Conservation (phyloP, 1,140 invertebrate genomes). For the Drosophila orosa region DNA sequence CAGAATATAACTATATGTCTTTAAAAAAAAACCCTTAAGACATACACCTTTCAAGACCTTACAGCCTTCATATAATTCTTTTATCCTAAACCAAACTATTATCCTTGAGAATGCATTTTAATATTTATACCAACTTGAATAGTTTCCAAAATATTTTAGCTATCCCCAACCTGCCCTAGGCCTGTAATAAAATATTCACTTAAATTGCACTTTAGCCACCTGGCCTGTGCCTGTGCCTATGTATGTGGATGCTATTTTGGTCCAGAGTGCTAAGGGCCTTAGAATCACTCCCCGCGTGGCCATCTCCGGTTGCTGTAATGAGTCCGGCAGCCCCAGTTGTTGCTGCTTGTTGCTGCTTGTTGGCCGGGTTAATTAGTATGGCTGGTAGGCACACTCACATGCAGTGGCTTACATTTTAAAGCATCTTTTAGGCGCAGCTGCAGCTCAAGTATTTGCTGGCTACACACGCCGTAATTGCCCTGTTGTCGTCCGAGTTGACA, state of each 20-base stretch:
- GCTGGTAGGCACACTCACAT: conserved; percentile 7
- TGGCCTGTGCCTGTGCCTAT: neutral
- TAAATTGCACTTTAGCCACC: conserved; percentile 11
- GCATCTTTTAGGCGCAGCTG: conserved; percentile 75
- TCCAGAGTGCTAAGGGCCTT: conserved; percentile 4
- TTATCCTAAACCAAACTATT: neutral
- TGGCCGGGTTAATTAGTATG: conserved; percentile 63
- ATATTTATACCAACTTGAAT: conserved; percentile 11
- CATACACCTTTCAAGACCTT: neutral
- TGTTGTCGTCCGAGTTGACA: conserved; percentile 74
- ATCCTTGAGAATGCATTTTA: neutral
- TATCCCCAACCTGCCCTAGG: neutral
- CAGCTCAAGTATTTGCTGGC: conserved; percentile 64
- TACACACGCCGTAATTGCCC: conserved; percentile 66
- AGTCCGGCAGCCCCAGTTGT: conserved; percentile 40
- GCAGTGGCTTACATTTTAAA: conserved; percentile 58
- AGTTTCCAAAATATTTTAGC: neutral
- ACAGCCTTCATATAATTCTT: neutral
- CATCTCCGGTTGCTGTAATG: conserved; percentile 53
- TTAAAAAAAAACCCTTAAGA: too few species aligned
- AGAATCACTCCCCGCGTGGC: conserved; percentile 61
- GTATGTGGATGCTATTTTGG: conserved; percentile 10
- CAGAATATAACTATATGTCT: neutral
- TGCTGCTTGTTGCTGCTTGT: conserved; percentile 13
- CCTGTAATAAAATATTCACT: conserved; percentile 17